Evolutionary conservation across 23 tunicate genomes (phyloP).

Genomic region (Trididemnum nubilum): DNA sequence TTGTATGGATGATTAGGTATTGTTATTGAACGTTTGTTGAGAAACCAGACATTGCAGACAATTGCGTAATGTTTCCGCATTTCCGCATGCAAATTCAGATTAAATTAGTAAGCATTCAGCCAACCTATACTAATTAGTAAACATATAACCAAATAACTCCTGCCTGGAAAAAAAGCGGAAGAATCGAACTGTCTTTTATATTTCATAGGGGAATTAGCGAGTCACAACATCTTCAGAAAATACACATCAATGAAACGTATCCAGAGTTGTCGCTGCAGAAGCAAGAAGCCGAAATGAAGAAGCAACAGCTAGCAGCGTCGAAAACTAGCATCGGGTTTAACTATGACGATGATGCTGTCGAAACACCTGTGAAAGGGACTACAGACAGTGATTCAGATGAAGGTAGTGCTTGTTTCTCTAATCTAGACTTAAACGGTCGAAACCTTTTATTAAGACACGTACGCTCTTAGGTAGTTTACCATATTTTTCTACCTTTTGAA

Average conservation of each 20-base stretch:
- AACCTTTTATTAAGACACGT: not conserved
- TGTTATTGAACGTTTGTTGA: too few species aligned
- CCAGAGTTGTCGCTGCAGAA: constrained; percentile 57
- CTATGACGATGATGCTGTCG: constrained; percentile 52
- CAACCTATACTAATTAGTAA: too few species aligned
- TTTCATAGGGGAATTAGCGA: constrained; percentile 63
- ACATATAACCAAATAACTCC: too few species aligned
- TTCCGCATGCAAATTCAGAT: too few species aligned
- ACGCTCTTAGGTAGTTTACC: not conserved
- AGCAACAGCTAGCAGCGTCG: constrained; percentile 62
- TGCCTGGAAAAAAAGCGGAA: too few species aligned
- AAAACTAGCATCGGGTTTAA: constrained; percentile 76
- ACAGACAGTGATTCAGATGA: not conserved
- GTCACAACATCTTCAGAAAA: constrained; percentile 64
- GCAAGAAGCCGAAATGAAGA: constrained; percentile 73
- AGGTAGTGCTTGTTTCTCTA: too few species aligned
- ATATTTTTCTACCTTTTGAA: too few species aligned
- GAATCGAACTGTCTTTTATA: too few species aligned
- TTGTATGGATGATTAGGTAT: too few species aligned
- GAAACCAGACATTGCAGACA: too few species aligned
- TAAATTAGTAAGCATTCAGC: too few species aligned
- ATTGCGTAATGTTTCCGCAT: too few species aligned
- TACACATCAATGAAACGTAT: constrained; percentile 65
- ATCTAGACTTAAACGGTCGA: not conserved
- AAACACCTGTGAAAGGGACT: not conserved